These are phyloP conservation scores for Hoplostethus atlanticus DNA, from an alignment of 2,797 vertebrate species.

Conservation along the genomic window DNA sequence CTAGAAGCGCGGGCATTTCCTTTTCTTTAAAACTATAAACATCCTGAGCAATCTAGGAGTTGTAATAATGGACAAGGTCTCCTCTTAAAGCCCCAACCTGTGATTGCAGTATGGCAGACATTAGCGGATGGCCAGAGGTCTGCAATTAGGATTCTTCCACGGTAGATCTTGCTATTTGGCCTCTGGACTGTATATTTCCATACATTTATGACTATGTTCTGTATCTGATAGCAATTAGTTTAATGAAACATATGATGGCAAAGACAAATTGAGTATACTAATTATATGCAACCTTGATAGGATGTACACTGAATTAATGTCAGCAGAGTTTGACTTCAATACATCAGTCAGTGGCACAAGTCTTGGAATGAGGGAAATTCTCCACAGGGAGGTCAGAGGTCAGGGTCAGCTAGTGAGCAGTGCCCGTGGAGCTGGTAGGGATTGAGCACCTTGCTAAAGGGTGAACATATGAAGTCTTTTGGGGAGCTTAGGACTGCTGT, in stretches of 20 bases:
- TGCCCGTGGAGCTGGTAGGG: too few relatives aligned
- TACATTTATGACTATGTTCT: not conserved
- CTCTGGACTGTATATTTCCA: too few relatives aligned
- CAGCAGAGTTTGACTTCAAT: too few relatives aligned
- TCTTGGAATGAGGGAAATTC: too few relatives aligned
- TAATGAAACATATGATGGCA: not conserved
- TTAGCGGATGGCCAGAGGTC: too few relatives aligned
- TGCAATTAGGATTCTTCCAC: too few relatives aligned
- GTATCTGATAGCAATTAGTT: not conserved
- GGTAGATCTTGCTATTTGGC: too few relatives aligned
- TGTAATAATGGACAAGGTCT: constrained; percentile 27
- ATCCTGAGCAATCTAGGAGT: constrained; percentile 29
- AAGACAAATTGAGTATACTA: not conserved
- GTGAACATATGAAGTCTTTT: too few relatives aligned
- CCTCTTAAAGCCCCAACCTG: constrained; percentile 4
- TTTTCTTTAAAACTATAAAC: constrained; percentile 21
- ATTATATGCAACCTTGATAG: not conserved
- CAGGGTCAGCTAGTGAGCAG: too few relatives aligned
- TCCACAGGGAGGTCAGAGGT: too few relatives aligned
- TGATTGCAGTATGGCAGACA: not conserved
- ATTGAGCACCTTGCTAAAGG: too few relatives aligned
- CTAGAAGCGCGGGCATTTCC: constrained; percentile 51
- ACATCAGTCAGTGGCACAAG: too few relatives aligned
- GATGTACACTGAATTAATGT: not conserved
- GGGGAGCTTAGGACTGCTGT: not conserved